phyloP scores from a whole-genome alignment of 92 coral and sea anemone species.

The Parazoanthus atlanticus region DNA sequence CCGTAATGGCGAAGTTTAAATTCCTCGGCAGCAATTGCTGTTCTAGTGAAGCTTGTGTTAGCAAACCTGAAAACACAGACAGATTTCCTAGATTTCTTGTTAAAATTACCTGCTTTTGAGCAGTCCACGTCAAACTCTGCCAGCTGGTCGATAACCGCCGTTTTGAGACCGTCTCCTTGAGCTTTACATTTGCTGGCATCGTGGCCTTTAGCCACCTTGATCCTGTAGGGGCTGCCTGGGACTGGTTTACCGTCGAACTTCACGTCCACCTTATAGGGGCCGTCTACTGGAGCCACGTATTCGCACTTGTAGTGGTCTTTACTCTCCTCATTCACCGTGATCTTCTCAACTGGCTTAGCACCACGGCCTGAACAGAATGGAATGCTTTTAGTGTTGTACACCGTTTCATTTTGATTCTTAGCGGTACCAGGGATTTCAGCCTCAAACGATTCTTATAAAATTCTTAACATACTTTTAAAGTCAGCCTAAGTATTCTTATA shows the following conservation, averaged over 20 bases:
- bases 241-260: conserved; percentile 89
- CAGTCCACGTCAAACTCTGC: conserved; percentile 97
- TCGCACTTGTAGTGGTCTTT: conserved; percentile 86
- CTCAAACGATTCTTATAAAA: too few relatives aligned
- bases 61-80: not conserved
- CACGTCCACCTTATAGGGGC: conserved; percentile 90
- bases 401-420: too few relatives aligned
- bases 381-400: too few relatives aligned
- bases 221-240: conserved; percentile 88
- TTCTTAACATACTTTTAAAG: too few relatives aligned
- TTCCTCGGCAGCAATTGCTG: too few relatives aligned
- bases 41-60: too few relatives aligned
- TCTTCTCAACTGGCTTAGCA: conserved; percentile 75
- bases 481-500: too few relatives aligned
- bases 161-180: conserved; percentile 91
- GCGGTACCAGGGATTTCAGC: too few relatives aligned
- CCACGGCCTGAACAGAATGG: conserved; percentile 55
- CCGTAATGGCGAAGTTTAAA: too few relatives aligned
- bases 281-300: conserved; percentile 91
- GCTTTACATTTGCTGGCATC: conserved; percentile 97
- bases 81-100: too few relatives aligned
- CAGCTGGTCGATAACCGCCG: conserved; percentile 83
- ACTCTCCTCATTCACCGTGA: conserved; percentile 77
- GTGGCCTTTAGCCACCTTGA: conserved; percentile 88
- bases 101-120: conserved; percentile 79